phyloP scores from a whole-genome alignment of 2,797 vertebrate genomes.

The Lithobates sylvaticus region DNA sequence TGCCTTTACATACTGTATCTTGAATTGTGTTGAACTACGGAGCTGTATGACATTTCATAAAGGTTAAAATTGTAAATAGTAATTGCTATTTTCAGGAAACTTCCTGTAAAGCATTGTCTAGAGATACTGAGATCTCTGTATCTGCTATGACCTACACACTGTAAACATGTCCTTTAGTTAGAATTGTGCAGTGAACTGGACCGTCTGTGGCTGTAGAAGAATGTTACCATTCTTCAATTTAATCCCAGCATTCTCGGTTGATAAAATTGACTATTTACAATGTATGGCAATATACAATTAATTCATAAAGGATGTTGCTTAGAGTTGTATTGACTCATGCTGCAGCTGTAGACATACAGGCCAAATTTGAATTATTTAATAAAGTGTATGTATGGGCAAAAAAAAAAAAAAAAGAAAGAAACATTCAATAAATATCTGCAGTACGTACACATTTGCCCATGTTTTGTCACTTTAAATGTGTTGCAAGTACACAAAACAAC shows the following conservation, averaged over 20 bases:
- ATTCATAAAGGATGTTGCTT: background rate
- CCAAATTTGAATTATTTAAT: background rate
- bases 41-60: conserved; percentile 59
- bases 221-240: conserved; percentile 14
- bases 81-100: conserved; percentile 59
- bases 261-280: background rate
- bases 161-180: conserved; percentile 44
- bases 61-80: conserved; percentile 63
- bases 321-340: background rate
- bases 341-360: background rate
- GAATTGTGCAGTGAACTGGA: conserved; percentile 51
- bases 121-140: conserved; percentile 44
- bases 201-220: background rate
- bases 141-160: conserved; percentile 53
- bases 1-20: conserved; percentile 22
- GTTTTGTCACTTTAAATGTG: too few relatives aligned
- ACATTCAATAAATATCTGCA: too few relatives aligned
- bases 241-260: background rate
- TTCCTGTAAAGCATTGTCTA: conserved; percentile 54
- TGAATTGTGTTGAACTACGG: conserved; percentile 39
- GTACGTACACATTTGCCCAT: too few relatives aligned
- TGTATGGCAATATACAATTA: background rate
- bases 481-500: too few relatives aligned
- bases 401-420: too few relatives aligned
- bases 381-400: too few relatives aligned